Percentiles rank a stretch among this genome's conserved stretches.
Evolutionary conservation across 92 coral and sea anemone species (phyloP).

Genomic region (Porites lobata): DNA sequence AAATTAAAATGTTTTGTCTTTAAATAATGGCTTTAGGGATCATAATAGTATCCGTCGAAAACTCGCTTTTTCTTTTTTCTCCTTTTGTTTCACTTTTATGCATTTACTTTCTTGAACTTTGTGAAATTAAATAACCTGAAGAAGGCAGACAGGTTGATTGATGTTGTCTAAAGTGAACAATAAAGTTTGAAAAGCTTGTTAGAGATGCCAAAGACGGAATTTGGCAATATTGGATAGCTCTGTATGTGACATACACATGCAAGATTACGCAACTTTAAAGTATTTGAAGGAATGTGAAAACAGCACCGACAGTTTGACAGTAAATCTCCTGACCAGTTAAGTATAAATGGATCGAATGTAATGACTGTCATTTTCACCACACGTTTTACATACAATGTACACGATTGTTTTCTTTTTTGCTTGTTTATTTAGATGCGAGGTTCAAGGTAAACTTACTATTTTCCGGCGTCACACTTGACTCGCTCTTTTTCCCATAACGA

Average conservation of each 20-base stretch:
- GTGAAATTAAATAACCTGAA: background rate
- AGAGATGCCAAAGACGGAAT: background rate
- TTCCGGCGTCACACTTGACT: no score
- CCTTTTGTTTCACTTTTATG: background rate
- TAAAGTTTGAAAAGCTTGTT: slow-evolving; percentile 7
- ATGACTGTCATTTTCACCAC: no score
- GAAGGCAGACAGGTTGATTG: slow-evolving; percentile 14
- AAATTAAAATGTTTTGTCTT: no score
- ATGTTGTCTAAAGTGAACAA: background rate
- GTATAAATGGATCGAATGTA: no score
- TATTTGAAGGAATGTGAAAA: background rate
- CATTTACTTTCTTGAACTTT: background rate
- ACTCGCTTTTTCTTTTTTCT: background rate
- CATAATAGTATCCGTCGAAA: background rate
- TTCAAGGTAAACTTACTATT: no score
- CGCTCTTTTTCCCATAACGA: no score
- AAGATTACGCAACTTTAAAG: background rate
- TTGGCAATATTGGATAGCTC: slow-evolving; percentile 7
- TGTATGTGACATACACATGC: no score
- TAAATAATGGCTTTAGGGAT: no score
- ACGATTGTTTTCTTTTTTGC: no score
- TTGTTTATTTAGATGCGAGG: no score
- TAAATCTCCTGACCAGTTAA: no score
- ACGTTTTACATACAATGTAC: no score
- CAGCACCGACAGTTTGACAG: background rate